Percentiles rank a stretch among this genome's conserved stretches.
phyloP scores from a whole-genome alignment of 2,888 invertebrate genomes.

The Athrips mouffetella region DNA sequence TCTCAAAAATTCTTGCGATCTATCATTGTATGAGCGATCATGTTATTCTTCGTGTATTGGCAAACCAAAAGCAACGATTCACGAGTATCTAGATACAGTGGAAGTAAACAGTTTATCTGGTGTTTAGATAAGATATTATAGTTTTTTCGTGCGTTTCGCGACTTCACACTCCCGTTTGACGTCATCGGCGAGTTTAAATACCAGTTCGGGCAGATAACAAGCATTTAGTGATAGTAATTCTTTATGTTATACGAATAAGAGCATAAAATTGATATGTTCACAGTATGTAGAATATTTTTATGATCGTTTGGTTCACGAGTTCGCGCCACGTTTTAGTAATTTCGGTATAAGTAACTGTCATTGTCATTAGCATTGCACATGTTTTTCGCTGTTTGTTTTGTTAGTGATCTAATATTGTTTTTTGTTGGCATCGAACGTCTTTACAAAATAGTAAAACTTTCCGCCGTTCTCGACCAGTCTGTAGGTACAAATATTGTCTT shows the following conservation, averaged over 20 bases:
- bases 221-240: neutral
- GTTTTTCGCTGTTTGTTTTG: too few relatives aligned
- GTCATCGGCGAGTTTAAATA: slow-evolving; percentile 25
- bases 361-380: too few relatives aligned
- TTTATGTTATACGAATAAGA: neutral
- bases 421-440: slow-evolving; percentile 1
- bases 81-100: slow-evolving; percentile 5
- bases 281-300: too few relatives aligned
- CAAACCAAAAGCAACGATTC: neutral
- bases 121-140: slow-evolving; percentile 26
- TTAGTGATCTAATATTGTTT: neutral
- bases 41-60: slow-evolving; percentile 5
- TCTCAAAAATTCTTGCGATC: slow-evolving; percentile 22
- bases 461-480: neutral
- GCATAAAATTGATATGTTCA: too few relatives aligned
- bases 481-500: neutral
- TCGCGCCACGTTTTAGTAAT: too few relatives aligned
- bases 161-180: slow-evolving; percentile 31
- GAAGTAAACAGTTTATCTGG: slow-evolving; percentile 22
- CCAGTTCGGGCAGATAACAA: slow-evolving; percentile 5
- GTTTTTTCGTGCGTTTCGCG: slow-evolving; percentile 25
- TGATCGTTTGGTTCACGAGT: too few relatives aligned
- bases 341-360: too few relatives aligned
- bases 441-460: slow-evolving; percentile 3
- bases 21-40: slow-evolving; percentile 16